Evolutionary conservation across 2,888 invertebrate genomes (phyloP).

Genomic region (Agonopterix arenella): DNA sequence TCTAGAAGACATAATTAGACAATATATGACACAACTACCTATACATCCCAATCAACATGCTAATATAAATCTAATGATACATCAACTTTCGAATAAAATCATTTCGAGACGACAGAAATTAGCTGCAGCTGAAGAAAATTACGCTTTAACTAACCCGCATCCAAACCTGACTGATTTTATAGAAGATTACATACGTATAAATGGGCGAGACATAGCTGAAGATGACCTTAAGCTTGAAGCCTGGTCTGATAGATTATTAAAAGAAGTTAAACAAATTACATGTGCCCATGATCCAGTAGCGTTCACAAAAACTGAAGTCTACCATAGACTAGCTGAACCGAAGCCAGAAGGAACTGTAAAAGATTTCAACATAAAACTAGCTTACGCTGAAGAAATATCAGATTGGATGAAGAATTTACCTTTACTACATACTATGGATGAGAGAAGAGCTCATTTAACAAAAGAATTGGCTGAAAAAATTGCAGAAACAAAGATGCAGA

Average conservation of each 20-base stretch:
- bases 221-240: constrained; percentile 42
- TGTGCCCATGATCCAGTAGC: neutral
- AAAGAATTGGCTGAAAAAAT: constrained; percentile 39
- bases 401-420: constrained; percentile 51
- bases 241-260: constrained; percentile 23
- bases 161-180: constrained; percentile 30
- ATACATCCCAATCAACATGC: constrained; percentile 20
- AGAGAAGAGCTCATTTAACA: constrained; percentile 26
- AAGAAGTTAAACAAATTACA: neutral
- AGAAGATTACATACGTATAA: constrained; percentile 33
- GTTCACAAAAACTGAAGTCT: neutral
- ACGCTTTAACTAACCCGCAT: neutral
- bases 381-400: constrained; percentile 42
- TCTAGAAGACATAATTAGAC: constrained; percentile 24
- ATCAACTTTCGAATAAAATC: constrained; percentile 26
- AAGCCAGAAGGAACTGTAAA: constrained; percentile 25
- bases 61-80: constrained; percentile 21
- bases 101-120: constrained; percentile 9
- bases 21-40: constrained; percentile 24
- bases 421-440: constrained; percentile 21
- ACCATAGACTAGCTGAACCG: constrained; percentile 6
- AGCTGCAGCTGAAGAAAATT: too few relatives aligned
- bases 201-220: constrained; percentile 34
- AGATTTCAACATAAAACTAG: constrained; percentile 30
- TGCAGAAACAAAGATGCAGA: constrained; percentile 20